Base-by-base conservation (phyloP, 1,140 invertebrate genomes). In the Listronotus bonariensis region DNA sequence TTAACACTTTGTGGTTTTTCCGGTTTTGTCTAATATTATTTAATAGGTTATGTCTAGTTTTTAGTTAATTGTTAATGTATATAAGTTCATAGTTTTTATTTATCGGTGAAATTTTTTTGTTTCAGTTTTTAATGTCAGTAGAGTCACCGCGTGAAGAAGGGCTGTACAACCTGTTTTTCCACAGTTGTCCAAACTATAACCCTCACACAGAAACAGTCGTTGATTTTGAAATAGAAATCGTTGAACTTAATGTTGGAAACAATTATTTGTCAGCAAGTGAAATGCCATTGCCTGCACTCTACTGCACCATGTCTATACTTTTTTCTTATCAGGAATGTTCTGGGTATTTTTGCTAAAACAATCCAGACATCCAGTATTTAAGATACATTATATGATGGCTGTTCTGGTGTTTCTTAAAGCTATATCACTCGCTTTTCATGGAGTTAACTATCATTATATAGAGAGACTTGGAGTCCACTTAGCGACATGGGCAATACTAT, bases 311-410 rank as follows among this genome's bases (percentile, higher is more conserved):
- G 88, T 90, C 93, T 3, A 77, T 97, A 7, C 77, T 97, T 99
- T 97, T 80, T 91, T 96, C 60, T 74, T 96, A 5, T 90, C 92
- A 9, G 94, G 92, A 0, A 86, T 90, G 49, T 89, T 97, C 65
- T 99, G 97, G 97, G 88, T 95, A 5, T 92, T 91, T 72, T 89
- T 97, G 18, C 77, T 99, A 0, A 87, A 87, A 55, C 92, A 89
- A 68, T 77, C 74, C 70, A 89, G 89, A 59, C 87, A 92, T 73
- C 87, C 90, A 3, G 94, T 98, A 0, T 98, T 93, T 79, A 94
- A 97, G 80, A 96, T 99, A 64, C 97, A 99, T 77, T 96, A 97
- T 62, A 83, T 99, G 43, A 99, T 99, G 97, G 91, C 94, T 42
- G 87, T 93, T 6, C 82, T 99, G 48, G 92, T 99, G 1, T 96